Evolutionary conservation across 2,797 vertebrate genomes (phyloP).

Genomic region (Gymnothorax javanicus): DNA sequence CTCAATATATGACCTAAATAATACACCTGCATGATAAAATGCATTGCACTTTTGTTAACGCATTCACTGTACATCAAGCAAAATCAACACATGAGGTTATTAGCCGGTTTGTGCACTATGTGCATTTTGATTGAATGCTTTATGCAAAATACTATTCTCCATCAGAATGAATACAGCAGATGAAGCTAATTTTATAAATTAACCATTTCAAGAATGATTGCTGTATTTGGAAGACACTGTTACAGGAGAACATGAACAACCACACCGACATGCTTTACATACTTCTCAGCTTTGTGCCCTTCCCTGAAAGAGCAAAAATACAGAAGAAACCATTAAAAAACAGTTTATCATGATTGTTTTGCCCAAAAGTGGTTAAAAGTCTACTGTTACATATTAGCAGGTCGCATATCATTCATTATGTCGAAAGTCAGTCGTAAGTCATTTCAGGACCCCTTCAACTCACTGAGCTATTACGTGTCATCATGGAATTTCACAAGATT

Average conservation of each 20-base stretch:
- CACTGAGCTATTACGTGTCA: too few relatives aligned
- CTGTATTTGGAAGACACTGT: not conserved
- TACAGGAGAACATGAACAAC: not conserved
- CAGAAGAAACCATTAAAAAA: not conserved
- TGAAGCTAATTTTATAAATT: too few relatives aligned
- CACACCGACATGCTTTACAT: not conserved
- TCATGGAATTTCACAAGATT: too few relatives aligned
- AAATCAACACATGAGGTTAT: too few relatives aligned
- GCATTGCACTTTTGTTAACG: too few relatives aligned
- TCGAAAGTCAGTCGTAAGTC: not conserved
- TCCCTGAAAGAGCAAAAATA: conserved; percentile 22
- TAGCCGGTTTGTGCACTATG: too few relatives aligned
- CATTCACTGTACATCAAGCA: too few relatives aligned
- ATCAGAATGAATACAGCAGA: too few relatives aligned
- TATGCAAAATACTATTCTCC: too few relatives aligned
- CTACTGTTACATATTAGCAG: not conserved
- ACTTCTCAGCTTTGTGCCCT: conserved; percentile 1
- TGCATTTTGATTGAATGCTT: too few relatives aligned
- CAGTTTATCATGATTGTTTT: not conserved
- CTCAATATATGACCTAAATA: not conserved
- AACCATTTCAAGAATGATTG: too few relatives aligned
- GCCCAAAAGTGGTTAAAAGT: not conserved
- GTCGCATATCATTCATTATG: not conserved
- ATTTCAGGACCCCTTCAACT: too few relatives aligned
- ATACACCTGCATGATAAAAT: not conserved